Evolutionary conservation across 1,140 invertebrate genomes (phyloP), one percentile per base, ranked within the genome.

Genomic region (Holotrichia oblita): DNA sequence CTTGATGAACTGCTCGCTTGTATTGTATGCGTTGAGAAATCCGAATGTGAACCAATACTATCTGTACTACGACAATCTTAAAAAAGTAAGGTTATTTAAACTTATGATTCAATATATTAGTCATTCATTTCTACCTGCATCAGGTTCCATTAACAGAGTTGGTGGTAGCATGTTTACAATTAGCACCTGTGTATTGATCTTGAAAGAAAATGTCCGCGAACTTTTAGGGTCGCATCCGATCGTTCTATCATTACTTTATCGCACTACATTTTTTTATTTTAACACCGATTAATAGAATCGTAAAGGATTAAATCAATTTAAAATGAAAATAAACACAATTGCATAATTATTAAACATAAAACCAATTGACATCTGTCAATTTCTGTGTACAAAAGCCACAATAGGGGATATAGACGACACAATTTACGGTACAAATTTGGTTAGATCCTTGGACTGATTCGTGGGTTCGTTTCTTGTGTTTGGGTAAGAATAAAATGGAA

Each of bases 11-110:
- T 81, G 24, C 72, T 61, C 12, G 77, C 20, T 48, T 75, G 78
- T 10, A 77, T 17, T 8, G 92, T 93, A 72, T 92, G 89, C 73
- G 90, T 91, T 4, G 93, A 94, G 73, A 91, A 88, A 88, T 94
- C 93, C 78, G 91, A 91, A 69, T 90, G 89, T 40, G 93, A 94
- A 75, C 93, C 92, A 81, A 94, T 86, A 87, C 93, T 94, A 80
- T 94, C 93, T 78, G 93, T 93, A 83, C 89, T 88, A 85, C 89
- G 88, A 81, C 89, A 89, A 87, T 91, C 90, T 86, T 73, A 77
- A 78, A 72, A 77, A 81, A 80, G 80, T 79, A 81, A 80, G 79
- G 77, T 61, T 78, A 48, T 82, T 81, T 81, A 34, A 55, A 55
- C 80, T 83, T 77, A 73, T 73, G 75, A 41, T 74, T 83, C 79